Evolutionary conservation across 2,888 invertebrate species (phyloP).

Genomic region (Pseudanteris insignis): DNA sequence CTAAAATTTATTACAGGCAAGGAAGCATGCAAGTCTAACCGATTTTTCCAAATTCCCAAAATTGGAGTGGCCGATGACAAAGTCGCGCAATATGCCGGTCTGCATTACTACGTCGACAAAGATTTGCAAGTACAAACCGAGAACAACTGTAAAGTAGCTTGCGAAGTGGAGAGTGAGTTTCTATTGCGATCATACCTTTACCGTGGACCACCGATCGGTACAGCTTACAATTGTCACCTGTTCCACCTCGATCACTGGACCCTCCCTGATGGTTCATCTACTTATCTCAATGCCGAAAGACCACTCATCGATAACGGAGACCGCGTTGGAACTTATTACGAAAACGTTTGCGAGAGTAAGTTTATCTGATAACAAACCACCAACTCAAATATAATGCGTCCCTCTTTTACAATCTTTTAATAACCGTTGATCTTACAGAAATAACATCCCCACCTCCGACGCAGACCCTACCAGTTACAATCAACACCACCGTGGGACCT

Average conservation of each 20-base stretch:
- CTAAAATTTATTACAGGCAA: constrained; percentile 65
- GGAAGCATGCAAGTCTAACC: constrained; percentile 86
- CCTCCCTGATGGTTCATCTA: constrained; percentile 90
- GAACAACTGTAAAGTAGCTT: constrained; percentile 87
- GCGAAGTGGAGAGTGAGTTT: constrained; percentile 93
- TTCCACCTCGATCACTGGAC: constrained; percentile 94
- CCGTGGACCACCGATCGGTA: constrained; percentile 74
- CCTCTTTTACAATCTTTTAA: too few species aligned
- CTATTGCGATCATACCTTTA: constrained; percentile 86
- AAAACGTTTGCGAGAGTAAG: constrained; percentile 91
- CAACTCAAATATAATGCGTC: neutral
- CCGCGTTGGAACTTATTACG: constrained; percentile 87
- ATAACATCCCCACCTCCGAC: constrained; percentile 5
- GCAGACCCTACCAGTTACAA: constrained; percentile 2
- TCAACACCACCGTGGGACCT: constrained; percentile 13
- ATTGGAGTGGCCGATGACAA: constrained; percentile 92
- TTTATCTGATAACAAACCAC: constrained; percentile 47
- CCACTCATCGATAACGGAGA: constrained; percentile 92
- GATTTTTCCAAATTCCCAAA: constrained; percentile 82
- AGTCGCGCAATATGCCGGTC: constrained; percentile 88
- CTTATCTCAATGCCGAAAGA: constrained; percentile 87
- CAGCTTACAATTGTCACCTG: constrained; percentile 89
- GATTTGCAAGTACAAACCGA: constrained; percentile 90
- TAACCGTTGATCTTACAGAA: too few species aligned
- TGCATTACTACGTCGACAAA: constrained; percentile 94